These are phyloP conservation scores for Dendroctonus ponderosae DNA, from an alignment of 1,140 invertebrate genomes.

Conservation along the genomic window DNA sequence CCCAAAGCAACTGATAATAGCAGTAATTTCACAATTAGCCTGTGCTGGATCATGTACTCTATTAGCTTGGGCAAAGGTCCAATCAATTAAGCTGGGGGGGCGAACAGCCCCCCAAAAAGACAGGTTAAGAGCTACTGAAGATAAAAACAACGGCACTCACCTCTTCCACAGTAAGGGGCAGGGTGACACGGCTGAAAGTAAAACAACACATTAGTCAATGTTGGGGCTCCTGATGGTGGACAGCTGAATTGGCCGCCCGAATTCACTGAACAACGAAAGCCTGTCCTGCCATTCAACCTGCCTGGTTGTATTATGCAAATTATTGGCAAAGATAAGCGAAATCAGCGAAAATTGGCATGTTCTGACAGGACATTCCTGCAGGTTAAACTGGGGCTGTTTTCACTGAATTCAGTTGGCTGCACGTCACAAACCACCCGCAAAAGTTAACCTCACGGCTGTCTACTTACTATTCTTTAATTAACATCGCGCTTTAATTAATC, in stretches of 20 bases:
- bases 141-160: slow-evolving; percentile 52
- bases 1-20: slow-evolving; percentile 5
- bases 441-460: not conserved
- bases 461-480: slow-evolving; percentile 52
- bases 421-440: not conserved
- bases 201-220: slow-evolving; percentile 45
- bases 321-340: slow-evolving; percentile 16
- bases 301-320: slow-evolving; percentile 36
- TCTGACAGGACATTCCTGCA: slow-evolving; percentile 27
- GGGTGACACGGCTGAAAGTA: slow-evolving; percentile 71
- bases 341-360: slow-evolving; percentile 24
- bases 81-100: not conserved
- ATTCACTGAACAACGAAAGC: slow-evolving; percentile 4
- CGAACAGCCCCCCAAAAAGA: not conserved
- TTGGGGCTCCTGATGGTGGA: slow-evolving; percentile 5
- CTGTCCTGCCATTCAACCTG: slow-evolving; percentile 20
- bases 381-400: slow-evolving; percentile 23
- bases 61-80: not conserved
- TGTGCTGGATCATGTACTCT: not conserved
- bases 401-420: not conserved
- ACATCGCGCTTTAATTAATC: slow-evolving; percentile 44
- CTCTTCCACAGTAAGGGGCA: slow-evolving; percentile 75
- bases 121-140: slow-evolving; percentile 2
- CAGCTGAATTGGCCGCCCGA: slow-evolving; percentile 1
- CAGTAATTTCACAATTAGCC: not conserved